Conservation (phyloP, 2,888 invertebrate species). For the Heliconius ismenius region DNA sequence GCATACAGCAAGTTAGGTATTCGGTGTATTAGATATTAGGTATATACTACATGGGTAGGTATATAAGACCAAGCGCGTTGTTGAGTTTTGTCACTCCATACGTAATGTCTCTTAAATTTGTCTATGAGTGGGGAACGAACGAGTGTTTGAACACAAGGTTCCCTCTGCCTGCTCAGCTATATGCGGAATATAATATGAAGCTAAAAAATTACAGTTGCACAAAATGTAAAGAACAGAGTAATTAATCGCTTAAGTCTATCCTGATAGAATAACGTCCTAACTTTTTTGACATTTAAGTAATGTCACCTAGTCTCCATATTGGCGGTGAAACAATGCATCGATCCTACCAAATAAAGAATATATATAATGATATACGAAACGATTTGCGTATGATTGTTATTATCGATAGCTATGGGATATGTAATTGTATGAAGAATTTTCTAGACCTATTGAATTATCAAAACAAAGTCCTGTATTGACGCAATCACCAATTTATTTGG, state of each 20-base stretch:
- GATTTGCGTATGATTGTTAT: slow-evolving; percentile 24
- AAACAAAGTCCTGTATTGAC: background rate
- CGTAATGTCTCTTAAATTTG: background rate
- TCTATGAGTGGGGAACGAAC: background rate
- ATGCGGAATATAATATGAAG: no score
- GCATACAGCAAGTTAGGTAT: no score
- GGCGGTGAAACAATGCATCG: slow-evolving; percentile 24
- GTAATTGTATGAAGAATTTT: background rate
- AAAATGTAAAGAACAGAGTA: no score
- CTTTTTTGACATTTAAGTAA: slow-evolving; percentile 21
- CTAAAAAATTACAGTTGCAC: no score
- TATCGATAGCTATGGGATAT: slow-evolving; percentile 2
- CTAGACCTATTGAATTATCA: background rate
- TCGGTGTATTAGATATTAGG: no score
- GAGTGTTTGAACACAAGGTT: background rate
- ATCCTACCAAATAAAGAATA: slow-evolving; percentile 24
- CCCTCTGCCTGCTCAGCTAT: no score
- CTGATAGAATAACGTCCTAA: slow-evolving; percentile 14
- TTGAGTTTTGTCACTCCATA: no score
- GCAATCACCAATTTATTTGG: background rate
- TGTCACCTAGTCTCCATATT: slow-evolving; percentile 23
- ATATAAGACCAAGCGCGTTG: no score
- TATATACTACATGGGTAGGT: no score
- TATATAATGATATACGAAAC: slow-evolving; percentile 3
- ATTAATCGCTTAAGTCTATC: no score